Percentiles rank a stretch among this genome's conserved stretches.
phyloP scores from a whole-genome alignment of 2,797 vertebrate genomes.

The Mergus octosetaceus region DNA sequence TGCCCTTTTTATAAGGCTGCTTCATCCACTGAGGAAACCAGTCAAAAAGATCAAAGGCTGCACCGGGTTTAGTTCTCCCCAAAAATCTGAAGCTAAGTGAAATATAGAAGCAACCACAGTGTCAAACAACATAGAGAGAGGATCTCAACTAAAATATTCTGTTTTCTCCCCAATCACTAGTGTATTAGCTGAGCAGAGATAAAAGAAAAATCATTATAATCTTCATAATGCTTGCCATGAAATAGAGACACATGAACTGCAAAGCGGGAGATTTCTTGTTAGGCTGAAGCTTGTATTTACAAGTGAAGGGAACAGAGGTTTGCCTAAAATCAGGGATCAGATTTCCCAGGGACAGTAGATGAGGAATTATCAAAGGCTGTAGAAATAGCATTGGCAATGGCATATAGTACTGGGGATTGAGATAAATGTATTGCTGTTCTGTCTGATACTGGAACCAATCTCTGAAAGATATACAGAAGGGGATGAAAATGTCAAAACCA shows the following conservation, averaged over 20 bases:
- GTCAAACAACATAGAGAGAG: constrained; percentile 35
- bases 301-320: constrained; percentile 9
- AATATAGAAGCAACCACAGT: constrained; percentile 22
- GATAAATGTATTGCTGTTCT: constrained; percentile 35
- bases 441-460: constrained; percentile 21
- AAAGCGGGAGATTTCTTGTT: constrained; percentile 10
- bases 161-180: constrained; percentile 17
- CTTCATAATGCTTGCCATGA: constrained; percentile 39
- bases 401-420: background rate
- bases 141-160: constrained; percentile 44
- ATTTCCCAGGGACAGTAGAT: constrained; percentile 3
- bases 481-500: constrained; percentile 18
- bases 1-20: constrained; percentile 26
- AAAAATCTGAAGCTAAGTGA: constrained; percentile 35
- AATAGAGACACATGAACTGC: constrained; percentile 12
- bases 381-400: constrained; percentile 41
- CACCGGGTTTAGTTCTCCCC: background rate
- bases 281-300: constrained; percentile 19
- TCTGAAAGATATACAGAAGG: constrained; percentile 8
- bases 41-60: constrained; percentile 56
- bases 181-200: constrained; percentile 6
- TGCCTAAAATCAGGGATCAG: constrained; percentile 21
- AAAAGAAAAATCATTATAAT: constrained; percentile 44
- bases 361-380: constrained; percentile 41
- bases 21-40: constrained; percentile 50